These are phyloP conservation scores for Acanthopagrus latus DNA, from an alignment of 2,797 vertebrate genomes.

Conservation along the genomic window DNA sequence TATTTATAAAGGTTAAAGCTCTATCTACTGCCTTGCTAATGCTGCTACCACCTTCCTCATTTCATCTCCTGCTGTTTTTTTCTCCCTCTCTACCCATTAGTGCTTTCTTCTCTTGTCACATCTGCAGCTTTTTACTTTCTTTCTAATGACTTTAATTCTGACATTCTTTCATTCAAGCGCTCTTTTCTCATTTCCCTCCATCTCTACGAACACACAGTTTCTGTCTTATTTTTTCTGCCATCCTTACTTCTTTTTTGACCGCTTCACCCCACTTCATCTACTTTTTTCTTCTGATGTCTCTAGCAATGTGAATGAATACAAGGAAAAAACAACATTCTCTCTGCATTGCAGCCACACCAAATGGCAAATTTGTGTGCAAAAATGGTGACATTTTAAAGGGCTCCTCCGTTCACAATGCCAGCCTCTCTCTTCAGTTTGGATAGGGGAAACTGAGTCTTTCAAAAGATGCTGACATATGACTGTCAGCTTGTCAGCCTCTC, in stretches of 20 bases:
- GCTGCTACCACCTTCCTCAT: slow-evolving; percentile 42
- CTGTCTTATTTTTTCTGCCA: neutral
- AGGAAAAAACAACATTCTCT: neutral
- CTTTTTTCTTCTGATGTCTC: neutral
- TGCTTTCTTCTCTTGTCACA: slow-evolving; percentile 16
- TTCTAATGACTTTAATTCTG: slow-evolving; percentile 10
- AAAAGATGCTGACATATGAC: slow-evolving; percentile 38
- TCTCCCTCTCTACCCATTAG: slow-evolving; percentile 34
- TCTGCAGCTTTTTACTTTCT: slow-evolving; percentile 1
- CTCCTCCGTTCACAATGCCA: slow-evolving; percentile 8
- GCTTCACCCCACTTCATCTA: neutral
- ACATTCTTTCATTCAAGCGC: neutral
- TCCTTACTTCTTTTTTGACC: neutral
- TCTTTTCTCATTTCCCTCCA: neutral
- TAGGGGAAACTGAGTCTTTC: slow-evolving; percentile 18
- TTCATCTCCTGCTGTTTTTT: slow-evolving; percentile 50
- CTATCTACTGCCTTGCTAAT: slow-evolving; percentile 49
- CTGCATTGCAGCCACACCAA: slow-evolving; percentile 16
- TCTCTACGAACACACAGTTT: slow-evolving; percentile 15
- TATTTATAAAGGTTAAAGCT: slow-evolving; percentile 79
- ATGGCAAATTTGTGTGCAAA: neutral
- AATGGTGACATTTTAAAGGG: slow-evolving; percentile 27
- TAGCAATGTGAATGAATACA: slow-evolving; percentile 18
- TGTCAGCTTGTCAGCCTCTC: slow-evolving; percentile 41
- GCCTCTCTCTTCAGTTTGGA: slow-evolving; percentile 28